Percentiles rank a stretch among this genome's conserved stretches.
Conservation (phyloP, 2,888 invertebrate genomes). For the Anagyrus pseudococci region DNA sequence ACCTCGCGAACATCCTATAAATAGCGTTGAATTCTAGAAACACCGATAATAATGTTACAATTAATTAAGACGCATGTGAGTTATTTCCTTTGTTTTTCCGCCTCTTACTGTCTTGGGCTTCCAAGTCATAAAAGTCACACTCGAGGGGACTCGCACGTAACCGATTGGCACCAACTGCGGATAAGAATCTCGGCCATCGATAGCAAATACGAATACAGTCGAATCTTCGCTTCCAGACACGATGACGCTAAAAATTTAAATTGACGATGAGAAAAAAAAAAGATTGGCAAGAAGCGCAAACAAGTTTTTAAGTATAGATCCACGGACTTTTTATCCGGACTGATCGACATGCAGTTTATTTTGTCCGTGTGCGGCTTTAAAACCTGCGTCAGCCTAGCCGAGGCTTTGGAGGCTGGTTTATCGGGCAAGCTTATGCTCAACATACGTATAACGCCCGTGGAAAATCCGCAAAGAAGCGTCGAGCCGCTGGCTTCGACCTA, state of each 20-base stretch:
- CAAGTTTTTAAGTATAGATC: too few species aligned
- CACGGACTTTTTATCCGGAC: slow-evolving; percentile 58
- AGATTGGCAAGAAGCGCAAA: neutral
- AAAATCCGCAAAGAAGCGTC: slow-evolving; percentile 73
- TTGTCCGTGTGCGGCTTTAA: slow-evolving; percentile 73
- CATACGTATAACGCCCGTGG: slow-evolving; percentile 75
- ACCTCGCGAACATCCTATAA: slow-evolving; percentile 67
- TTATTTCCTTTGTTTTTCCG: slow-evolving; percentile 13
- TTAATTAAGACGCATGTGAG: neutral
- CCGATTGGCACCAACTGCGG: slow-evolving; percentile 72
- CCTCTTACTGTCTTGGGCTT: slow-evolving; percentile 65
- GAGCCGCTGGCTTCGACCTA: slow-evolving; percentile 63
- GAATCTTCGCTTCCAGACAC: slow-evolving; percentile 73
- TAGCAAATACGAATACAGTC: slow-evolving; percentile 72
- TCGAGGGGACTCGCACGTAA: slow-evolving; percentile 70
- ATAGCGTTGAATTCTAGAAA: slow-evolving; percentile 58
- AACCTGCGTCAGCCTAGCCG: slow-evolving; percentile 51
- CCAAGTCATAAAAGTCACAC: slow-evolving; percentile 74
- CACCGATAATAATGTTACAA: neutral
- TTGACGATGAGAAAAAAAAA: neutral
- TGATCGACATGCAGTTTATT: slow-evolving; percentile 70
- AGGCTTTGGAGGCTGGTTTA: slow-evolving; percentile 38
- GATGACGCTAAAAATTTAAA: slow-evolving; percentile 62
- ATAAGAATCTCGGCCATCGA: slow-evolving; percentile 56
- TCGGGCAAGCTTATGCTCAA: slow-evolving; percentile 46